phyloP scores from a whole-genome alignment of 2,113 vertebrate species.

The Corythornis madagascariensis region DNA sequence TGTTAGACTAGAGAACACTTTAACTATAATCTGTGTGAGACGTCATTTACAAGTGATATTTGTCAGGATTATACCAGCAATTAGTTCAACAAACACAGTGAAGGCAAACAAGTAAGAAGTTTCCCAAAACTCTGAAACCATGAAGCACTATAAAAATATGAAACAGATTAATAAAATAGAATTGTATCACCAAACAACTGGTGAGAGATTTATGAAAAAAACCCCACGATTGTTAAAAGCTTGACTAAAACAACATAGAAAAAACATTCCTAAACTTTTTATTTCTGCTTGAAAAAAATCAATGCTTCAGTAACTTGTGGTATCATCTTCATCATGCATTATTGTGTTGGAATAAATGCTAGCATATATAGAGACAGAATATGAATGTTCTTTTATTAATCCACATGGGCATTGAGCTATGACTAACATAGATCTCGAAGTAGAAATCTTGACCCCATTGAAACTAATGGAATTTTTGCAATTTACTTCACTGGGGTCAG shows the following conservation, averaged over 20 bases:
- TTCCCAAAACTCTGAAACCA: not conserved
- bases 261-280: not conserved
- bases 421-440: not conserved
- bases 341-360: not conserved
- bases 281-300: not conserved
- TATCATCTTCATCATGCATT: not conserved
- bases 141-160: not conserved
- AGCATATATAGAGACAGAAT: not conserved
- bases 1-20: not conserved
- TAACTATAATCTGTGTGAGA: not conserved
- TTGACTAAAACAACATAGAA: not conserved
- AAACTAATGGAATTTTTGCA: not conserved
- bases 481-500: not conserved
- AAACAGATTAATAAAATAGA: not conserved
- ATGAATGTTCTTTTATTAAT: not conserved
- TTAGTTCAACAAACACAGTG: not conserved
- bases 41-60: not conserved
- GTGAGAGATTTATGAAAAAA: not conserved
- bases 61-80: not conserved
- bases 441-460: not conserved
- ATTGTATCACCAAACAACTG: not conserved
- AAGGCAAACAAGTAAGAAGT: not conserved
- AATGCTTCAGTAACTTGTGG: not conserved
- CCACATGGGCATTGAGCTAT: not conserved
- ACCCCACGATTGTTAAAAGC: not conserved